Base-by-base conservation (phyloP, 2,113 vertebrate genomes). In the Oenanthe melanoleuca region DNA sequence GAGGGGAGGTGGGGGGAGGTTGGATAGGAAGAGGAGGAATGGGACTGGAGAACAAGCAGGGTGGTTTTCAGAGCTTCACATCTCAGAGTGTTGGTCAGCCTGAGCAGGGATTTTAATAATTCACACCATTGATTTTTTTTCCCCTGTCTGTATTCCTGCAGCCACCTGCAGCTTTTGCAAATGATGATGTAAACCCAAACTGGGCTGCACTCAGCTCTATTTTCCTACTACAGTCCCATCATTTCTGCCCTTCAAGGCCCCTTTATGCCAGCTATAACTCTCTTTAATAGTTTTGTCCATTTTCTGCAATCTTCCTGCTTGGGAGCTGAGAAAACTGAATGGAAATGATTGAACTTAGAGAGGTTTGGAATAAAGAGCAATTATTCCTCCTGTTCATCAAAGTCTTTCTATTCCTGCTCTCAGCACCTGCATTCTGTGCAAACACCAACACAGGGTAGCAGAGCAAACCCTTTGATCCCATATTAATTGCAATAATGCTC, bases 101-200 rank as follows among this genome's bases (percentile, higher is more conserved):
- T 22, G 29, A 16, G 63, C 63, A 44, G 42, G 63, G 63, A 16
- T 44, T 74, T 96, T 70, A 66, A 91, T 93, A 90, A 87, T 94
- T 91, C 78, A 93, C 80, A 87, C 29, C 56, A 85, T 34, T 89
- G 80, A 67, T 77, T 88, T 93, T 82, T 78, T 22, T 14, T 7
- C 38, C 37, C 64, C 64, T 9, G 14, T 50, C 65, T 64, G 28
- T 42, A 22, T 84, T 84, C 85, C 85, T 70, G 53, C 64, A 83
- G 24, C 69, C 75, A 88, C 92, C 59, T 92, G 92, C 75, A 94
- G 88, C 52, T 83, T 88, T 92, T 83, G 55, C 60, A 96, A 83
- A 96, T 88, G 60, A 56, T 20, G 10, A 29, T 29, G 82, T 61
- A 84, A 94, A 88, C 64, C 56, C 64, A 67, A 71, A 79, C 25